phyloP scores from a whole-genome alignment of 2,797 vertebrate species.

The Sarcophilus harrisii region DNA sequence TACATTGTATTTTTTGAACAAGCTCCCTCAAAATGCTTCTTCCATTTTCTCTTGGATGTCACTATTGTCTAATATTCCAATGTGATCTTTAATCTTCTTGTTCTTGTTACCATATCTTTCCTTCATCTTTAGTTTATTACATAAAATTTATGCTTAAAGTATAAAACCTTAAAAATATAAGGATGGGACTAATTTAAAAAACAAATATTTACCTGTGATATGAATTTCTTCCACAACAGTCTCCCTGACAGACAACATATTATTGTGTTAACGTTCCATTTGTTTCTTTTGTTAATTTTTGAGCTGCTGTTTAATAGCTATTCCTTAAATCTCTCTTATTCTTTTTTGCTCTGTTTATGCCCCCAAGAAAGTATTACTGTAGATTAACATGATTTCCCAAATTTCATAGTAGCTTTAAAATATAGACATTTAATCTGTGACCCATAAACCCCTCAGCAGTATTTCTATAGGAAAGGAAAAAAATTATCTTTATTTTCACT shows the following conservation, averaged over 20 bases:
- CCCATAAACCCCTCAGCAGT: not conserved
- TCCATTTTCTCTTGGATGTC: not conserved
- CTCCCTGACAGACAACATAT: not conserved
- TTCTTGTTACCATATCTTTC: not conserved
- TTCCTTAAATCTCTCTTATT: not conserved
- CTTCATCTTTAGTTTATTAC: not conserved
- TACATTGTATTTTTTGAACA: constrained; percentile 13
- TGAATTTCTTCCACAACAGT: not conserved
- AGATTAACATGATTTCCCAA: not conserved
- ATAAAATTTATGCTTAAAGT: not conserved
- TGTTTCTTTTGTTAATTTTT: not conserved
- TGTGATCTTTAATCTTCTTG: not conserved
- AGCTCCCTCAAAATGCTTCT: constrained; percentile 14
- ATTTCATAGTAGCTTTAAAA: not conserved
- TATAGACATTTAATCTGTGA: not conserved
- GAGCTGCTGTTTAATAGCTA: not conserved
- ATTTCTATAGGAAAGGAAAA: not conserved
- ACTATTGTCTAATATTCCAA: constrained; percentile 9
- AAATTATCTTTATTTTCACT: not conserved
- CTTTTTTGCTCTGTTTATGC: not conserved
- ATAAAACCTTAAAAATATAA: not conserved
- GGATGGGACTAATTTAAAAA: not conserved
- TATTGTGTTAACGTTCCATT: not conserved
- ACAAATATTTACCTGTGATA: not conserved
- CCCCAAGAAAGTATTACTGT: not conserved